Evolutionary conservation across 2,888 invertebrate genomes (phyloP).

Genomic region (Aleiodes alternator): DNA sequence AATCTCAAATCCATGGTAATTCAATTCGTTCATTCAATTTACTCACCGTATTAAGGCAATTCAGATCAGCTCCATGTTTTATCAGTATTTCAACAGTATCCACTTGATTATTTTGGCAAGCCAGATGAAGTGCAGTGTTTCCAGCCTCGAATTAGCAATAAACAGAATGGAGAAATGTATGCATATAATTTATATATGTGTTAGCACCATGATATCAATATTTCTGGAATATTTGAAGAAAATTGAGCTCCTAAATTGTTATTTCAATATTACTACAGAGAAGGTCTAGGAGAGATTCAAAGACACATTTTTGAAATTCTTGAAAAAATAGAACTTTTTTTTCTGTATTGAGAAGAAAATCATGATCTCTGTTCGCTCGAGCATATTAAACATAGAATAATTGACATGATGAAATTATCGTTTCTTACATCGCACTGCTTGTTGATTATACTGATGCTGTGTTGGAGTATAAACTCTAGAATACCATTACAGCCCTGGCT

Average conservation of each 20-base stretch:
- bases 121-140: conserved; percentile 85
- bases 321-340: too few species aligned
- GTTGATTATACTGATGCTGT: conserved; percentile 79
- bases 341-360: background rate
- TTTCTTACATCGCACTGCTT: conserved; percentile 81
- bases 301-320: too few species aligned
- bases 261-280: too few species aligned
- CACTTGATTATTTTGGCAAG: conserved; percentile 83
- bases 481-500: conserved; percentile 84
- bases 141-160: conserved; percentile 77
- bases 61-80: conserved; percentile 83
- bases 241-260: too few species aligned
- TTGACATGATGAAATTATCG: background rate
- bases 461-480: conserved; percentile 81
- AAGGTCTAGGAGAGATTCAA: too few species aligned
- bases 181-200: background rate
- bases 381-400: background rate
- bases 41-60: conserved; percentile 84
- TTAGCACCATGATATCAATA: too few species aligned
- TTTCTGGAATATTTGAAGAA: too few species aligned
- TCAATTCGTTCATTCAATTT: conserved; percentile 27
- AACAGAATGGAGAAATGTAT: background rate
- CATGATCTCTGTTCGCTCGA: background rate
- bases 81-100: conserved; percentile 84
- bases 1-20: conserved; percentile 17